phyloP scores from a whole-genome alignment of 1,140 invertebrate species.

The Centruroides sculpturatus region DNA sequence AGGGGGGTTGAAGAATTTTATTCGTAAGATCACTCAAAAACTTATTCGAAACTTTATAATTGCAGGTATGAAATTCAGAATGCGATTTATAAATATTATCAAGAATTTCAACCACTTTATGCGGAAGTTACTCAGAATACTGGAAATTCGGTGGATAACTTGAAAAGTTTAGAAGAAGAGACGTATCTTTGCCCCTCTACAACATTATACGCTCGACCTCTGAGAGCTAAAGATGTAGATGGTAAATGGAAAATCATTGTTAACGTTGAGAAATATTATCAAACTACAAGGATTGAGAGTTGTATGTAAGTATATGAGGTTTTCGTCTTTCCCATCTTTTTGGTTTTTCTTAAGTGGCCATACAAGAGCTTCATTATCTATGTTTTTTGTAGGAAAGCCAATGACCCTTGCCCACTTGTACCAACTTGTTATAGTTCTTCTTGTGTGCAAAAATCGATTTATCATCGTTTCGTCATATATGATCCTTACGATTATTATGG shows the following conservation, averaged over 20 bases:
- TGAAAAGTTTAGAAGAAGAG: conserved; percentile 18
- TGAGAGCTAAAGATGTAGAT: conserved; percentile 21
- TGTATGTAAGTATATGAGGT: conserved; percentile 14
- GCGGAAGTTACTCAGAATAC: conserved; percentile 18
- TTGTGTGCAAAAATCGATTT: conserved; percentile 23
- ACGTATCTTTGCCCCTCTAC: conserved; percentile 19
- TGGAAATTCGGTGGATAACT: conserved; percentile 17
- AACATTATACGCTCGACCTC: conserved; percentile 19
- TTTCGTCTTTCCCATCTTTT: not conserved
- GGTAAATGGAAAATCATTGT: conserved; percentile 25
- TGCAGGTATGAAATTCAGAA: not conserved
- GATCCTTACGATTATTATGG: conserved; percentile 21
- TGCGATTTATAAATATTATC: conserved; percentile 14
- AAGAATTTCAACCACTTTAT: conserved; percentile 18
- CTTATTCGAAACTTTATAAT: not conserved
- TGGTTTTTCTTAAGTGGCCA: not conserved
- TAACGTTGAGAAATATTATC: conserved; percentile 21
- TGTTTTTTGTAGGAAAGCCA: not conserved
- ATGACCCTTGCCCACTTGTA: conserved; percentile 19
- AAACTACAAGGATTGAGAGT: conserved; percentile 22
- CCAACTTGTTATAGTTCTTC: conserved; percentile 20
- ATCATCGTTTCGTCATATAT: conserved; percentile 22
- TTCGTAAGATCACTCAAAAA: no score
- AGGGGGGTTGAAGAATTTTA: not conserved
- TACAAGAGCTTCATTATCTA: not conserved